Conservation (phyloP, 2,888 invertebrate species). For the Oithona nana region DNA sequence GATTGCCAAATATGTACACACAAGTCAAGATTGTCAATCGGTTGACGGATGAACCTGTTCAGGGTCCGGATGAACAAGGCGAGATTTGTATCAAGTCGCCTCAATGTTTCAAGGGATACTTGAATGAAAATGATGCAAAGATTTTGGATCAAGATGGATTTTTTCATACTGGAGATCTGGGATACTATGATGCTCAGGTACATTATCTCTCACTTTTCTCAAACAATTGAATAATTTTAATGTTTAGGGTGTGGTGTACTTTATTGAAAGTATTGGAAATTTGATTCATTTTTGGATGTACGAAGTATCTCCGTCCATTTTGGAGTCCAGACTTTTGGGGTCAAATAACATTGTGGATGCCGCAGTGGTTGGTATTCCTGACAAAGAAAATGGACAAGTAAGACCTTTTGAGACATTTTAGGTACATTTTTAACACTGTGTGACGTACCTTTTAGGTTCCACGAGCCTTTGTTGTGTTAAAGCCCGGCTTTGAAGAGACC, state of each 20-base stretch:
- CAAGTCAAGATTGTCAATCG: conserved; percentile 15
- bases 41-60: not conserved
- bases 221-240: not conserved
- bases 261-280: conserved; percentile 11
- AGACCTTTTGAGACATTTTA: not conserved
- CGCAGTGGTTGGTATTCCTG: conserved; percentile 15
- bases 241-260: conserved; percentile 8
- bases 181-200: conserved; percentile 13
- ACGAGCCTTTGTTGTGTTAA: conserved; percentile 9
- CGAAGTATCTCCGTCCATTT: conserved; percentile 10
- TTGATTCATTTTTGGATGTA: conserved; percentile 17
- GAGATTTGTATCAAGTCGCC: conserved; percentile 15
- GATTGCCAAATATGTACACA: conserved; percentile 15
- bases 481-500: conserved; percentile 15
- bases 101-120: conserved; percentile 9
- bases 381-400: conserved; percentile 17
- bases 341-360: conserved; percentile 15
- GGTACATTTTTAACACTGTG: not conserved
- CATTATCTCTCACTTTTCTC: not conserved
- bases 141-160: conserved; percentile 10
- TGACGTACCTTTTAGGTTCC: conserved; percentile 1
- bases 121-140: not conserved
- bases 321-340: conserved; percentile 15
- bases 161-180: conserved; percentile 17
- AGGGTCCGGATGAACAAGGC: conserved; percentile 13